phyloP scores from a whole-genome alignment of 2,113 vertebrate species.

The Ascaphus truei region DNA sequence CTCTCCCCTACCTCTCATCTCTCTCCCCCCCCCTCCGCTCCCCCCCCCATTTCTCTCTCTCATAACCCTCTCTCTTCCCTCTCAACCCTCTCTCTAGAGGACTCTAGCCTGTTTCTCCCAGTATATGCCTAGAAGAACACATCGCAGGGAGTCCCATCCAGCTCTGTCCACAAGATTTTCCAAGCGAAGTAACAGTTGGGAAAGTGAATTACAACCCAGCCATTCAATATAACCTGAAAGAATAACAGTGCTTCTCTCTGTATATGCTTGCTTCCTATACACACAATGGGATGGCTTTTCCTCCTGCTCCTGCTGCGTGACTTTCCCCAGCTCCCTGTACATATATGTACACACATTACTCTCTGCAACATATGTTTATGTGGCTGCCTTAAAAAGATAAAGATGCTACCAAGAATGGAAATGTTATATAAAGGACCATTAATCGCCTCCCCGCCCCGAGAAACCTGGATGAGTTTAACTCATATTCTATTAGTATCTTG shows the following conservation, averaged over 20 bases:
- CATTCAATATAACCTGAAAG: not conserved
- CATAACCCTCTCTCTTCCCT: too few relatives aligned
- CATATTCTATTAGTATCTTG: too few relatives aligned
- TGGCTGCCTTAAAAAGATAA: not conserved
- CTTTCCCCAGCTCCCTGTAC: not conserved
- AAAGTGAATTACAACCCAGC: not conserved
- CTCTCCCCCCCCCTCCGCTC: too few relatives aligned
- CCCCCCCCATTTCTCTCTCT: too few relatives aligned
- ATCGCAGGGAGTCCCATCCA: not conserved
- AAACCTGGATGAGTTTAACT: too few relatives aligned
- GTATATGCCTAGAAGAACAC: too few relatives aligned
- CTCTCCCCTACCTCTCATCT: too few relatives aligned
- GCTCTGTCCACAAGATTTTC: not conserved
- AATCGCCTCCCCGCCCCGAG: too few relatives aligned
- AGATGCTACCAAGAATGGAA: not conserved
- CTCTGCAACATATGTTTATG: not conserved
- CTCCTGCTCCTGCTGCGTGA: not conserved
- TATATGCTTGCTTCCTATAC: not conserved
- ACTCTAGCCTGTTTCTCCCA: too few relatives aligned
- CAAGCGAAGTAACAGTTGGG: not conserved
- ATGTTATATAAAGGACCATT: not conserved
- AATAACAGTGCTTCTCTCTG: not conserved
- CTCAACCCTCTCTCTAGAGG: too few relatives aligned
- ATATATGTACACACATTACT: too few relatives aligned
- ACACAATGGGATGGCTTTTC: not conserved